phyloP scores from a whole-genome alignment of 1,140 invertebrate species.

The Drosophila parabipectinata region DNA sequence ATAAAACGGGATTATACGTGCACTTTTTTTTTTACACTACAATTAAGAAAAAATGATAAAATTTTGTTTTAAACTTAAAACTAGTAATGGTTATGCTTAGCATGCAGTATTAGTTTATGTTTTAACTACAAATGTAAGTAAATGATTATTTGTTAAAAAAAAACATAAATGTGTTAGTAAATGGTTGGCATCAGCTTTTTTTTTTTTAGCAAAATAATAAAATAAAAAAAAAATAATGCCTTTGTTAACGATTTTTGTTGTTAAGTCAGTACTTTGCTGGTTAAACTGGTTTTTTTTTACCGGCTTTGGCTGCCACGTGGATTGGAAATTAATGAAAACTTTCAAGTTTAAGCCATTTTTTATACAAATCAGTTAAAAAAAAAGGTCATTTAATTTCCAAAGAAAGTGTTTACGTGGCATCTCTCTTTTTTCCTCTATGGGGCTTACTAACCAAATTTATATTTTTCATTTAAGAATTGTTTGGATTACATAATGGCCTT shows the following conservation, averaged over 20 bases:
- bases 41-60: not conserved
- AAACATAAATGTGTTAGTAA: not conserved
- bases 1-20: not conserved
- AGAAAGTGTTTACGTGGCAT: slow-evolving; percentile 22
- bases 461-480: slow-evolving; percentile 18
- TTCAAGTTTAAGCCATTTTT: not conserved
- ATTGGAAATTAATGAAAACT: slow-evolving; percentile 4
- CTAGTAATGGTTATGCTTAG: not conserved
- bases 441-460: slow-evolving; percentile 3
- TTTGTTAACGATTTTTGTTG: not conserved
- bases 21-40: slow-evolving; percentile 1
- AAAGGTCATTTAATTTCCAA: too few relatives aligned
- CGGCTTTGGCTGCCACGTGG: slow-evolving; percentile 35
- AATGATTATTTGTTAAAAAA: not conserved
- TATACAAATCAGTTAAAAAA: not conserved
- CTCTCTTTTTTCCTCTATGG: too few relatives aligned
- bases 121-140: not conserved
- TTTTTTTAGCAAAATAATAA: not conserved
- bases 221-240: not conserved
- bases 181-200: not conserved
- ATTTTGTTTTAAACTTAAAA: not conserved
- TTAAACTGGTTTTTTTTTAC: slow-evolving; percentile 22
- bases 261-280: slow-evolving; percentile 1
- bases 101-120: not conserved
- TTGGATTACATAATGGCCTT: slow-evolving; percentile 40